Evolutionary conservation across 2,113 vertebrate species (phyloP).

Genomic region (Ifrita kowaldi): DNA sequence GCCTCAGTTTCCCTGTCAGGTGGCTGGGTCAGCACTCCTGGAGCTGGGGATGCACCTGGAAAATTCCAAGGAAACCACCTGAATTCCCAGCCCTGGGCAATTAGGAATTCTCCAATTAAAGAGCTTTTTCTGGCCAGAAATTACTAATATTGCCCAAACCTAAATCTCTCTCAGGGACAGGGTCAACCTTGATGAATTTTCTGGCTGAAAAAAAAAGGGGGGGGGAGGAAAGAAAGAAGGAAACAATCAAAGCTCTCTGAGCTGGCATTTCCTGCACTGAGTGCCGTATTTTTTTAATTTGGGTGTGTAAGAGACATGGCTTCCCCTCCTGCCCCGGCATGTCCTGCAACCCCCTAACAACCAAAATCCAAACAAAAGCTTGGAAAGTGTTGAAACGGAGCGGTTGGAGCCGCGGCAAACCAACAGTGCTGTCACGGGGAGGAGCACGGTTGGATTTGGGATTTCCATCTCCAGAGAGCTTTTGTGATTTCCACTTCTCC

Average conservation of each 20-base stretch:
- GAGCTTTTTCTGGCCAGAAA: neutral
- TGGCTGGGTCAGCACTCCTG: neutral
- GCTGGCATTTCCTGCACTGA: neutral
- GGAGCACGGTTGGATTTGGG: neutral
- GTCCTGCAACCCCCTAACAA: neutral
- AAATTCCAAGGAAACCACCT: neutral
- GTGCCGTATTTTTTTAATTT: neutral
- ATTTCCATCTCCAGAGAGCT: neutral
- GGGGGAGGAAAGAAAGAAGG: neutral
- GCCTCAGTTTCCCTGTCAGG: neutral
- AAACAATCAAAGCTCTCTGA: neutral
- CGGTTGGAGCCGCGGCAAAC: accelerated
- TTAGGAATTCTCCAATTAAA: neutral
- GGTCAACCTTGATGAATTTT: neutral
- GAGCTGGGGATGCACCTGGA: neutral
- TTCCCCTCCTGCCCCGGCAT: neutral
- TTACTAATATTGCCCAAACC: neutral
- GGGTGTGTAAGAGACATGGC: neutral
- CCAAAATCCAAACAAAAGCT: neutral
- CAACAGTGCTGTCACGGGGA: accelerated
- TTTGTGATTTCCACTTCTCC: neutral
- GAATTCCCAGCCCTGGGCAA: neutral
- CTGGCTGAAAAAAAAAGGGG: neutral
- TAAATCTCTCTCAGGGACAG: neutral
- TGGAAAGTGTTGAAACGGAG: neutral